Evolutionary conservation across 1,140 invertebrate genomes (phyloP), one percentile per base, ranked within the genome.

Genomic region (Mactra quadrangularis): DNA sequence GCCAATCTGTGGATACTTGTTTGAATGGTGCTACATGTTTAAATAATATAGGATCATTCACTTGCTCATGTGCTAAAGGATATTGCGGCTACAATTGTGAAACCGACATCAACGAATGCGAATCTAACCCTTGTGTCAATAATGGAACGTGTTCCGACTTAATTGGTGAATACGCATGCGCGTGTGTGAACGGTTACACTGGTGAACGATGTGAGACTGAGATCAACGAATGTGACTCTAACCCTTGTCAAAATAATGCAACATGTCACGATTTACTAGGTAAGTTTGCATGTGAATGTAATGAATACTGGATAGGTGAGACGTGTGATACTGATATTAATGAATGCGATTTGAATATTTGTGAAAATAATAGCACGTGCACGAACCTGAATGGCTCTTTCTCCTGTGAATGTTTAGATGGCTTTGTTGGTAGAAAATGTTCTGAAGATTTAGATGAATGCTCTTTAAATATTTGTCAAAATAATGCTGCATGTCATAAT

Each of bases 371-470:
- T 29, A 98, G 97, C 0, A 96, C 96, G 78, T 99, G 98, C 91
- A 95, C 96, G 29, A 97, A 99, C 92, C 93, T 96, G 82, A 94
- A 98, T 77, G 75, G 55, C n/a, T 66, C 57, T 3, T 89, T 74
- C 64, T 38, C 4, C 47, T 89, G 86, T 71, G 22, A 62, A 11
- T 89, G 87, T 78, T 96, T 97, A 3, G 97, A 97, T 87, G 98
- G 98, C 45, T 99, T 98, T 92, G 97, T 96, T 3, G 98, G 98
- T 74, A 94, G 96, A 85, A 95, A 96, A 85, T 99, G 98, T 93
- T 98, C 99, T 94, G 27, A 62, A 29, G 68, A 83, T n/a, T 72
- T 85, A 1, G 62, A 89, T 62, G 84, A 88, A 77, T 89, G 88
- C 55, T 15, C 52, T 53, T 22, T 66, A 9, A 72, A 85, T 52